These are phyloP conservation scores for Anhinga rufa DNA, from an alignment of 2,113 vertebrate genomes.

Conservation along the genomic window DNA sequence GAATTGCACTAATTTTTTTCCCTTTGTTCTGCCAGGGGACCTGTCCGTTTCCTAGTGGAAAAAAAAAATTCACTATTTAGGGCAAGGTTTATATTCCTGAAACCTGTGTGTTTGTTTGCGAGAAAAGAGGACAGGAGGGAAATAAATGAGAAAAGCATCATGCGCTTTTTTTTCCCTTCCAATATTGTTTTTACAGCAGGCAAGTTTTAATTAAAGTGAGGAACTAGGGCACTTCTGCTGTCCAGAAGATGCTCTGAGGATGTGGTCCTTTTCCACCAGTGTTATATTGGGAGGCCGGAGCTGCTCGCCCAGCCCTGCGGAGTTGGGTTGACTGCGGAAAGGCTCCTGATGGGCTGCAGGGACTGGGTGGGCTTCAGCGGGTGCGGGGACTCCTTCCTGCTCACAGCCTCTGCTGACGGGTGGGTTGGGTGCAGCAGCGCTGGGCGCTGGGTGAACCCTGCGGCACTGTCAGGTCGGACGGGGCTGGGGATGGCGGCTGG, in stretches of 20 bases:
- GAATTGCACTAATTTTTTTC: constrained; percentile 61
- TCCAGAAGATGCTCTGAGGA: constrained; percentile 51
- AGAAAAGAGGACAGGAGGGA: constrained; percentile 40
- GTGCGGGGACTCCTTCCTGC: neutral
- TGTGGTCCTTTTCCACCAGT: neutral
- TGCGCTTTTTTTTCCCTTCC: neutral
- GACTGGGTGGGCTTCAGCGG: neutral
- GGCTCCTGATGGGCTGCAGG: neutral
- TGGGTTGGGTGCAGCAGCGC: neutral
- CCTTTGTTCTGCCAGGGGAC: constrained; percentile 47
- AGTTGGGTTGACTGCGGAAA: neutral
- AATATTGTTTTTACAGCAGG: constrained; percentile 28
- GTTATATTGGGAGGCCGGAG: neutral
- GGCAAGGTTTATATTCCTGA: constrained; percentile 49
- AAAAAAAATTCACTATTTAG: constrained; percentile 48
- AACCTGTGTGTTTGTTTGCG: constrained; percentile 1
- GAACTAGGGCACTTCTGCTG: constrained; percentile 24
- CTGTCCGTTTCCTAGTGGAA: constrained; percentile 50
- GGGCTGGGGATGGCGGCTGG: neutral
- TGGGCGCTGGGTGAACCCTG: neutral
- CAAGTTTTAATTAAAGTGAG: constrained; percentile 42
- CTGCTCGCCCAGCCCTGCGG: neutral
- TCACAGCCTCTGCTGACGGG: neutral
- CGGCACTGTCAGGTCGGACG: rapidly evolving
- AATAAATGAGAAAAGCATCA: constrained; percentile 37